These are phyloP conservation scores for Loris lydekkerianus DNA, from an alignment of 2,797 vertebrate genomes.

Conservation along the genomic window DNA sequence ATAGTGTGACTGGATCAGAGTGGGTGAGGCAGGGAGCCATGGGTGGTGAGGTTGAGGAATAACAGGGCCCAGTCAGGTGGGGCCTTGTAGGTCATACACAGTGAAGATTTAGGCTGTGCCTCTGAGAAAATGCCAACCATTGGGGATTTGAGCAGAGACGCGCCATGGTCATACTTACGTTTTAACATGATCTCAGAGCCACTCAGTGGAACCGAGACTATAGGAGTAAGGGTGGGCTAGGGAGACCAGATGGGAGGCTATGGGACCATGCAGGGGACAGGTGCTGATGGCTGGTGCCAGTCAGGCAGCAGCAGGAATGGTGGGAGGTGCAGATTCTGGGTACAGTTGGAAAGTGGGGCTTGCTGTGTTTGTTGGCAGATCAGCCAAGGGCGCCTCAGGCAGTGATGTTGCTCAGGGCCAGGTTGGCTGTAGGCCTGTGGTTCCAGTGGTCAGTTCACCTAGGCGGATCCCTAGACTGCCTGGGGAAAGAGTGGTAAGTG, in stretches of 20 bases:
- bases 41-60: background rate
- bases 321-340: background rate
- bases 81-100: too few species aligned
- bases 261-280: background rate
- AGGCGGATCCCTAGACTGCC: rapidly evolving
- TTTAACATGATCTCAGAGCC: background rate
- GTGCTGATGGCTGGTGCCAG: background rate
- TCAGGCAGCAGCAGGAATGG: too few species aligned
- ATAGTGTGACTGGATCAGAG: background rate
- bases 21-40: background rate
- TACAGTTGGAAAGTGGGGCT: background rate
- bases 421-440: background rate
- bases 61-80: too few species aligned
- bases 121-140: background rate
- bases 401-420: rapidly evolving
- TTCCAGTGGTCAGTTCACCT: background rate
- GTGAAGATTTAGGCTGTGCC: background rate
- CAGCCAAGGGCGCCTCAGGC: background rate
- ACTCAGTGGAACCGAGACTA: background rate
- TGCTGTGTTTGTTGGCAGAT: background rate
- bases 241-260: background rate
- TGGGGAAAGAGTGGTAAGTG: background rate
- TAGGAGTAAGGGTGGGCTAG: background rate
- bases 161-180: too few species aligned
- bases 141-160: background rate